These are phyloP conservation scores for Drosophila albomicans DNA, from an alignment of 1,140 invertebrate species.

Conservation along the genomic window DNA sequence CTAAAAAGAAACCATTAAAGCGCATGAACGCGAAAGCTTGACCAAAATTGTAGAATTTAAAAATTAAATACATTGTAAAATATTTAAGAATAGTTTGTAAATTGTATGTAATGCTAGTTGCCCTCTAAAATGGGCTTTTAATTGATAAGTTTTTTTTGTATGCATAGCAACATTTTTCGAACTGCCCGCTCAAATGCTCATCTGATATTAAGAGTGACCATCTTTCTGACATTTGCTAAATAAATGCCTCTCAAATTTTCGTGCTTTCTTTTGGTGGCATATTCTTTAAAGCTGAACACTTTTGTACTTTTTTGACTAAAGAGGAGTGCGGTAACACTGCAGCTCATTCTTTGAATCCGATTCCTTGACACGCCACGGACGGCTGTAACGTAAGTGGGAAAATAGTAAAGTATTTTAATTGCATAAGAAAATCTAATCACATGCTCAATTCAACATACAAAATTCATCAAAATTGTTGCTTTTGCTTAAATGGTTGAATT, in stretches of 20 bases:
- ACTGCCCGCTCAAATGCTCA: too few relatives aligned
- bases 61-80: neutral
- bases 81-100: too few relatives aligned
- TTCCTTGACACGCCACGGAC: constrained; percentile 41
- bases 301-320: neutral
- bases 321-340: constrained; percentile 26
- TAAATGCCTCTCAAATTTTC: too few relatives aligned
- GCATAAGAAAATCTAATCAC: constrained; percentile 54
- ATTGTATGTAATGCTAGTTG: too few relatives aligned
- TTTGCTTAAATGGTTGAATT: neutral
- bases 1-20: neutral
- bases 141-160: too few relatives aligned
- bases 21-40: too few relatives aligned
- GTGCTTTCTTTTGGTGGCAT: constrained; percentile 1
- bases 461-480: neutral
- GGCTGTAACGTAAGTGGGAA: constrained; percentile 34
- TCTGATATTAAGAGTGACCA: too few relatives aligned
- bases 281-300: too few relatives aligned
- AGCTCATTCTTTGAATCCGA: constrained; percentile 46
- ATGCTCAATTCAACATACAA: constrained; percentile 16
- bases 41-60: neutral
- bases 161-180: too few relatives aligned
- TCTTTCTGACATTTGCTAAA: too few relatives aligned
- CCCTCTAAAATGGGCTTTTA: too few relatives aligned
- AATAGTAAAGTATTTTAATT: constrained; percentile 35